Evolutionary conservation across 1,140 invertebrate species (phyloP).

Genomic region (Drosophila simulans): DNA sequence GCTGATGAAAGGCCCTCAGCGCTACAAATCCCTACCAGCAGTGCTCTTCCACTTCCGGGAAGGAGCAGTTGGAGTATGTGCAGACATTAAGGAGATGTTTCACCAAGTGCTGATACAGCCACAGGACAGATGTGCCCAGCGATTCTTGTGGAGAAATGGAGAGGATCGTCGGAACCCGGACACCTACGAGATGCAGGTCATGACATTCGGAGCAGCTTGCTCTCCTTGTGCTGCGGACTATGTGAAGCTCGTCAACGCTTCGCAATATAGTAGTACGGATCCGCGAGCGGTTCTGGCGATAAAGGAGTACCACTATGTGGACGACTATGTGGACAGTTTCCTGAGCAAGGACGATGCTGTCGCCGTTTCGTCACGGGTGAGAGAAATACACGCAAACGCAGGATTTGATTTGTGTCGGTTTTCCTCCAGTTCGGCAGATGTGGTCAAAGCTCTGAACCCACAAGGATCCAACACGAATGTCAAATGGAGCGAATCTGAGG

Average conservation of each 20-base stretch:
- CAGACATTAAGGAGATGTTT: slow-evolving; percentile 2
- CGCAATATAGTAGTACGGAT: too few species aligned
- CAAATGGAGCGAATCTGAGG: too few species aligned
- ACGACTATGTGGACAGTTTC: too few species aligned
- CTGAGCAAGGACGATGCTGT: too few species aligned
- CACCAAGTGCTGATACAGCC: not conserved
- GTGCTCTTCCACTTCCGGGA: not conserved
- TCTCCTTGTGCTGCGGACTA: not conserved
- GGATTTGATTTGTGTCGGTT: too few species aligned
- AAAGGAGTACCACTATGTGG: too few species aligned
- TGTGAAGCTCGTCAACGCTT: not conserved
- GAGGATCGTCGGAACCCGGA: not conserved
- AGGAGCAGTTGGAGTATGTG: slow-evolving; percentile 1
- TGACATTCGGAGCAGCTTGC: not conserved
- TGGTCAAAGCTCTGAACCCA: too few species aligned
- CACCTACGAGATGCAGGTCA: not conserved
- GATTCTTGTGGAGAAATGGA: not conserved
- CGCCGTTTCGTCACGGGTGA: too few species aligned
- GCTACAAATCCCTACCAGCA: not conserved
- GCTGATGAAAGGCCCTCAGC: not conserved
- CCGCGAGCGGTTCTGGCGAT: too few species aligned
- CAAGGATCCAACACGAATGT: too few species aligned
- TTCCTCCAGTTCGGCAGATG: too few species aligned
- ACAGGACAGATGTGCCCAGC: not conserved
- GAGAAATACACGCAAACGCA: too few species aligned